phyloP scores from a whole-genome alignment of 92 coral and sea anemone species.

The Epizoanthus ramosus region DNA sequence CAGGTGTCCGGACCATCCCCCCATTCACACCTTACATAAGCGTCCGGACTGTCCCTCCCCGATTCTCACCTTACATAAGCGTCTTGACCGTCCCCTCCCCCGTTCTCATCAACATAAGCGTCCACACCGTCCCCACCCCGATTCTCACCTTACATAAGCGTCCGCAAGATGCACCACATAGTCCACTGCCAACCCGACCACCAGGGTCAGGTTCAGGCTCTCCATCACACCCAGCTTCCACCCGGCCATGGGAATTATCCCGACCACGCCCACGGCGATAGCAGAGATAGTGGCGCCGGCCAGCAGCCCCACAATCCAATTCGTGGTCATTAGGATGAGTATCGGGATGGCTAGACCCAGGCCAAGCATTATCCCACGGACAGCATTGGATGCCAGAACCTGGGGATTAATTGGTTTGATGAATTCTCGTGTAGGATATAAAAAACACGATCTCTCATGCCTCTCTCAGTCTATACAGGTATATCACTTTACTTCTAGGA shows the following conservation, averaged over 20 bases:
- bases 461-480: too few species aligned
- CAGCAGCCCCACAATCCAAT: slow-evolving; percentile 92
- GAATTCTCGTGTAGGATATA: too few species aligned
- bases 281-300: slow-evolving; percentile 85
- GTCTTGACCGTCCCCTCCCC: slow-evolving; percentile 77
- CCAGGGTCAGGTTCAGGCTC: slow-evolving; percentile 91
- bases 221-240: slow-evolving; percentile 97
- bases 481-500: too few species aligned
- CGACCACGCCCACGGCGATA: slow-evolving; percentile 90
- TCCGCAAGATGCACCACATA: slow-evolving; percentile 98
- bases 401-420: slow-evolving; percentile 16
- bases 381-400: slow-evolving; percentile 94
- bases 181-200: slow-evolving; percentile 94
- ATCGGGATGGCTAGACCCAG: slow-evolving; percentile 82
- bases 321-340: slow-evolving; percentile 90
- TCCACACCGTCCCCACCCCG: slow-evolving; percentile 61
- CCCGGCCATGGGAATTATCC: slow-evolving; percentile 87
- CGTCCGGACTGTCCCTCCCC: slow-evolving; percentile 41
- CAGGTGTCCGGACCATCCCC: slow-evolving; percentile 79
- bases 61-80: slow-evolving; percentile 78
- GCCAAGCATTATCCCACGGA: slow-evolving; percentile 87
- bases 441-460: too few species aligned
- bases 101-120: slow-evolving; percentile 79
- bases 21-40: slow-evolving; percentile 45
- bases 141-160: slow-evolving; percentile 80